Conservation (phyloP, 2,113 vertebrate species). For the Strigops habroptila region DNA sequence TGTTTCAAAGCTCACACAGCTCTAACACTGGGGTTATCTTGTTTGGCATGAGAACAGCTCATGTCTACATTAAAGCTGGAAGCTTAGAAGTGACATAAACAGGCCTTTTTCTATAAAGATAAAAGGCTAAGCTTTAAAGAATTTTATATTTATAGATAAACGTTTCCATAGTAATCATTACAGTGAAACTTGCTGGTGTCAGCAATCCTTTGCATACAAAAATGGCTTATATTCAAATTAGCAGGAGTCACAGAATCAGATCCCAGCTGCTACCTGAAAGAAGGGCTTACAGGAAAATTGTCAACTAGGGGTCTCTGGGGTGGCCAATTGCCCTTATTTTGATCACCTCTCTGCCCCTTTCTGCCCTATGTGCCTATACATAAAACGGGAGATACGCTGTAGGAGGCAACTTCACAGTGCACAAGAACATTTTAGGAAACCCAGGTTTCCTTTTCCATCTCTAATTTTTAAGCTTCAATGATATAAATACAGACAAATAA, state of each 20-base stretch:
- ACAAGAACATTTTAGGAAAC: background rate
- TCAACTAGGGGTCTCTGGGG: background rate
- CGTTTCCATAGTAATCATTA: slow-evolving; percentile 80
- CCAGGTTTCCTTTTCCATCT: background rate
- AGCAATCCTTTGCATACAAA: slow-evolving; percentile 74
- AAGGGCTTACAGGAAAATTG: background rate
- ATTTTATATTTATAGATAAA: slow-evolving; percentile 84
- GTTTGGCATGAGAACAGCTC: slow-evolving; percentile 75
- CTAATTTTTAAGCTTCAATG: background rate
- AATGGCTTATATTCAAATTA: slow-evolving; percentile 73
- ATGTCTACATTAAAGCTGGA: slow-evolving; percentile 77
- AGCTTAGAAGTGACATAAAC: slow-evolving; percentile 80
- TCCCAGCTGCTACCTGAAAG: slow-evolving; percentile 54
- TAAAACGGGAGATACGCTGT: accelerated
- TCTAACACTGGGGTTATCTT: slow-evolving; percentile 73
- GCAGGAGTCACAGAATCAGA: slow-evolving; percentile 57
- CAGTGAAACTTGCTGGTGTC: slow-evolving; percentile 77
- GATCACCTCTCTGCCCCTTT: background rate
- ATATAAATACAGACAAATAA: background rate
- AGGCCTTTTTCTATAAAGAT: slow-evolving; percentile 79
- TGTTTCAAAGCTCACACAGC: slow-evolving; percentile 66
- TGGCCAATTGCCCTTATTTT: background rate
- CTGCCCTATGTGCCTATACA: accelerated
- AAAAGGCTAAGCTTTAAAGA: slow-evolving; percentile 81
- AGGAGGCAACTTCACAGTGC: background rate